A percentile compares a stretch with the other conserved stretches of the same genome.
Evolutionary conservation across 2,113 vertebrate genomes (phyloP).

Genomic region (Scomber japonicus): DNA sequence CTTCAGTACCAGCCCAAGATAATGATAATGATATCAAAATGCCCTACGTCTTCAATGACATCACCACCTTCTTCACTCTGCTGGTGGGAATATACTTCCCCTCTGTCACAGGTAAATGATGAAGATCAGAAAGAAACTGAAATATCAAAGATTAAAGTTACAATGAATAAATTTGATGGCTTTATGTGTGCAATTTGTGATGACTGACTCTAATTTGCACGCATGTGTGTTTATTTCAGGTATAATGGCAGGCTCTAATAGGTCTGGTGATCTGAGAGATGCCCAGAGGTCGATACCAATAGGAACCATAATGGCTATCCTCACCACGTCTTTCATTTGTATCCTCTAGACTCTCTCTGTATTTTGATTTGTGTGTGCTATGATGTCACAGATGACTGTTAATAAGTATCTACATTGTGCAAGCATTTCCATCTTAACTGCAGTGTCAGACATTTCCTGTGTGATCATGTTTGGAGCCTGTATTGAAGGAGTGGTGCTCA

Average conservation of each 20-base stretch:
- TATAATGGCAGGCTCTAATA: constrained; percentile 97
- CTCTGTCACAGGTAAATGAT: constrained; percentile 91
- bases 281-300: constrained; percentile 96
- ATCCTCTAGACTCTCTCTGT: constrained; percentile 82
- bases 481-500: constrained; percentile 94
- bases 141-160: neutral
- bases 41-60: constrained; percentile 90
- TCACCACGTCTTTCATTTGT: constrained; percentile 96
- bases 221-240: constrained; percentile 78
- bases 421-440: constrained; percentile 66
- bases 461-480: constrained; percentile 95
- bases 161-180: neutral
- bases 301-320: constrained; percentile 95
- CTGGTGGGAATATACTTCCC: constrained; percentile 98
- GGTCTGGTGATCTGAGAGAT: constrained; percentile 95
- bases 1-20: constrained; percentile 71
- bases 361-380: neutral
- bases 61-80: constrained; percentile 93
- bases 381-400: neutral
- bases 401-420: neutral
- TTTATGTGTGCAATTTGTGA: neutral
- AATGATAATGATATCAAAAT: constrained; percentile 7
- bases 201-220: neutral
- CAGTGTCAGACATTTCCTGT: constrained; percentile 90
- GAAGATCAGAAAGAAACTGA: no score